These are phyloP conservation scores for Scrobipalpa atriplicella DNA, from an alignment of 2,888 invertebrate genomes.

Conservation along the genomic window DNA sequence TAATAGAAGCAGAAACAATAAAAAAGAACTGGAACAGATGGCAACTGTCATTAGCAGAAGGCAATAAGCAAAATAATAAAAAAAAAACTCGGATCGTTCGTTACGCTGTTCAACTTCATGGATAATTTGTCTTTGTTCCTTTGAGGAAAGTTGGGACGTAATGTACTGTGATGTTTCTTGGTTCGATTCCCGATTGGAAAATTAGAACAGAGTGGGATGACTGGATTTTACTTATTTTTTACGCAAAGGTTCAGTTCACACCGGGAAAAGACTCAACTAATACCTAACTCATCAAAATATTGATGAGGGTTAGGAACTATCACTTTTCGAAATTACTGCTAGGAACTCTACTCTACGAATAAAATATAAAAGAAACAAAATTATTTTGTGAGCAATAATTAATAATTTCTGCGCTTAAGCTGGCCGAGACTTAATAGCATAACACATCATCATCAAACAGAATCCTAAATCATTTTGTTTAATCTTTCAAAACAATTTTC, in stretches of 20 bases:
- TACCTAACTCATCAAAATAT: no score
- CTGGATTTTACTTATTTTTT: no score
- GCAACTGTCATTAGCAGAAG: conserved; percentile 13
- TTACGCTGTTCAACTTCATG: conserved; percentile 9
- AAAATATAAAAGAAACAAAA: no score
- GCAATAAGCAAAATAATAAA: conserved; percentile 1
- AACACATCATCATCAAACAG: conserved; percentile 1
- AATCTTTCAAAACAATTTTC: background rate
- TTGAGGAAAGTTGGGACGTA: background rate
- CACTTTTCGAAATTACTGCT: no score
- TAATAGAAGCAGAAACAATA: background rate
- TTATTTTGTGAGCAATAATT: no score
- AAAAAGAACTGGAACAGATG: conserved; percentile 10
- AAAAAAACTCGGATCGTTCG: background rate
- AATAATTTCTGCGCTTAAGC: no score
- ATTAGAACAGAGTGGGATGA: no score
- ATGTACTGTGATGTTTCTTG: background rate
- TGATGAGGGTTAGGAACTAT: no score
- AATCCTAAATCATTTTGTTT: background rate
- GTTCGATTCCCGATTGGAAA: background rate
- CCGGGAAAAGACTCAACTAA: no score
- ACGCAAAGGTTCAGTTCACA: no score
- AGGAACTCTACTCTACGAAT: no score
- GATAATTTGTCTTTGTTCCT: conserved; percentile 9
- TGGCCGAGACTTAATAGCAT: background rate